Evolutionary conservation across 2,888 invertebrate genomes (phyloP).

Genomic region (Xanthorhoe spadicearia): DNA sequence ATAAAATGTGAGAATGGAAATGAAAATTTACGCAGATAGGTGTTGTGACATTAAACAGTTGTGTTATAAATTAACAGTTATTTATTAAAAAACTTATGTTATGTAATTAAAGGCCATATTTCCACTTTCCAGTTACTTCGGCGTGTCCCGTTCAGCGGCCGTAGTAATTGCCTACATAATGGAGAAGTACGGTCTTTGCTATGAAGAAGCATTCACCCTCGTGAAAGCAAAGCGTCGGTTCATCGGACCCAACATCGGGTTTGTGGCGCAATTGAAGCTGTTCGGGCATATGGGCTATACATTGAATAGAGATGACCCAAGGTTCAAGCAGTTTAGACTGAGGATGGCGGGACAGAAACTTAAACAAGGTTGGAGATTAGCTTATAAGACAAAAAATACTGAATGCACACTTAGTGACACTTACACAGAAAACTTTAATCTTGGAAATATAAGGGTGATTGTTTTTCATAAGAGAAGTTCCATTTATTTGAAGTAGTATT

Average conservation of each 20-base stretch:
- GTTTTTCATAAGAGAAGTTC: too few relatives aligned
- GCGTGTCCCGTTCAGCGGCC: constrained; percentile 95
- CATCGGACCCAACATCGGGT: constrained; percentile 92
- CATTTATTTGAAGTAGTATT: too few relatives aligned
- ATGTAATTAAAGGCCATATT: neutral
- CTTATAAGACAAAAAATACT: too few relatives aligned
- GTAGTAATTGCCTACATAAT: constrained; percentile 94
- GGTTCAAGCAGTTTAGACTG: constrained; percentile 91
- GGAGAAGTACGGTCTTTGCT: constrained; percentile 91
- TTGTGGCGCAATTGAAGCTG: constrained; percentile 90
- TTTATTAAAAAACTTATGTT: too few relatives aligned
- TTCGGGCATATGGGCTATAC: constrained; percentile 91
- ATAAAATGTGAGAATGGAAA: too few relatives aligned
- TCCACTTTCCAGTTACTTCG: constrained; percentile 89
- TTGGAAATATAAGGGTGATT: too few relatives aligned
- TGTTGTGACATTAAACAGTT: too few relatives aligned
- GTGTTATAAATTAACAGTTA: too few relatives aligned
- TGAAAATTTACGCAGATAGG: too few relatives aligned
- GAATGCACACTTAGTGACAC: too few relatives aligned
- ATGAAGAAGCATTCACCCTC: constrained; percentile 87
- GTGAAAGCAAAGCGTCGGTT: constrained; percentile 89
- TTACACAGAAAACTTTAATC: too few relatives aligned
- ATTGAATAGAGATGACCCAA: constrained; percentile 88
- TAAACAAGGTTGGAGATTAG: constrained; percentile 84
- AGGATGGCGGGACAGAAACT: constrained; percentile 92